Evolutionary conservation across 2,888 invertebrate genomes (phyloP), one percentile per base, ranked within the genome.

Genomic region (Scrobipalpa atriplicella): DNA sequence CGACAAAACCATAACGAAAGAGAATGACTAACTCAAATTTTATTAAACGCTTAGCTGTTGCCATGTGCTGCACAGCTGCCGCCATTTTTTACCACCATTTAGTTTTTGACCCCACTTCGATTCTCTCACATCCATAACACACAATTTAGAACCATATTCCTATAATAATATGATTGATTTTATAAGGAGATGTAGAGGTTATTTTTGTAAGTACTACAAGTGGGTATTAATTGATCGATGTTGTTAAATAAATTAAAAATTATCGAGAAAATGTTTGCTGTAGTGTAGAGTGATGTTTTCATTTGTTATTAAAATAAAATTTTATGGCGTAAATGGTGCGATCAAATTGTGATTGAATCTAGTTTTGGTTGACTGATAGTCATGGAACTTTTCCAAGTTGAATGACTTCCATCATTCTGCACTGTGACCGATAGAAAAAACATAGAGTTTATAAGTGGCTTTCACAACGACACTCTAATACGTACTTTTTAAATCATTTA

Each of bases 31-130:
- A 72, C 68, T 73, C 77, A 74, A 77, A 79, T 83, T 85, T 85
- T 85, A 84, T 85, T 82, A 83, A 85, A 82, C 82, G 79, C 81
- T 83, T 82, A 83, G 79, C 81, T 78, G 78, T 77, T 43, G 76
- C 83, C 88, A 88, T 87, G 86, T 92, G 91, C 86, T 86, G 80
- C 81, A 85, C 92, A 92, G 86, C 91, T 92, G 92, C 83, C 77
- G 78, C 82, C 81, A 91, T 92, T 91, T 90, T 90, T 86, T 83
- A 83, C 83, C 84, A 82, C 77, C 81, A 85, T 88, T 90, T 85
- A n/a, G n/a, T n/a, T n/a, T n/a, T n/a, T 91, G 90, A 91, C 90
- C 90, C 90, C 90, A 85, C 90, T 87, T 64, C 52, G n/a, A n/a
- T 56, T 36, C 64, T 38, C 29, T 64, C 54, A 21, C 63, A 36